Evolutionary conservation across 2,888 invertebrate genomes (phyloP).

Genomic region (Stenichneumon culpator): DNA sequence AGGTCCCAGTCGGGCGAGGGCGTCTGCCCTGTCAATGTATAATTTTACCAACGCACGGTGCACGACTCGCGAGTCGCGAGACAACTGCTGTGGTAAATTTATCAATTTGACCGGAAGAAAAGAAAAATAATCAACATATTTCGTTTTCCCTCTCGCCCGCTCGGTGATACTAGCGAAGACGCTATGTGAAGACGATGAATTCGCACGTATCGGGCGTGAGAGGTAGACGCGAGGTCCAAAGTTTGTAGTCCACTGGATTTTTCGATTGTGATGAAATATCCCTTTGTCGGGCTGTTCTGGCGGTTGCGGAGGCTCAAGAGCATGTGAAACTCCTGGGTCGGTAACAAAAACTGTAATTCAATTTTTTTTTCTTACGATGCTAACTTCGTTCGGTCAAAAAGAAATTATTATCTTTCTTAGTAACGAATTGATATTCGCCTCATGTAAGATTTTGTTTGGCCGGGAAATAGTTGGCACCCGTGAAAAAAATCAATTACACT

Average conservation of each 20-base stretch:
- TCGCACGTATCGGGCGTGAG: neutral
- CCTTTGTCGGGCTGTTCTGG: neutral
- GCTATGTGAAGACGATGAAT: neutral
- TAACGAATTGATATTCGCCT: neutral
- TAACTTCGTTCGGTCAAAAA: neutral
- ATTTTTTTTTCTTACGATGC: neutral
- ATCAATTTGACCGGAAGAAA: neutral
- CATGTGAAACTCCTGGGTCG: neutral
- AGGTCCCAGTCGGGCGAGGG: slow-evolving; percentile 78
- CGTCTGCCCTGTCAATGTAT: slow-evolving; percentile 82
- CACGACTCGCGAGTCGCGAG: neutral
- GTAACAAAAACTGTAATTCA: neutral
- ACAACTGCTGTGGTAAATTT: neutral
- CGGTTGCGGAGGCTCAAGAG: neutral
- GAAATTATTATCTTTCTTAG: neutral
- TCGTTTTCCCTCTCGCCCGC: neutral
- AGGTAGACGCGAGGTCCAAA: neutral
- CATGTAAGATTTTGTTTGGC: neutral
- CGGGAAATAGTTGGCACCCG: neutral
- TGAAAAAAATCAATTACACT: neutral
- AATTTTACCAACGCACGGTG: slow-evolving; percentile 39
- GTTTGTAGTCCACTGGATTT: slow-evolving; percentile 1
- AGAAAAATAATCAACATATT: neutral
- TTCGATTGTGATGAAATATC: neutral
- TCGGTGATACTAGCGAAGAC: neutral